Evolutionary conservation across 2,888 invertebrate genomes (phyloP), one percentile per base, ranked within the genome.

Genomic region (Trichacis sp.): DNA sequence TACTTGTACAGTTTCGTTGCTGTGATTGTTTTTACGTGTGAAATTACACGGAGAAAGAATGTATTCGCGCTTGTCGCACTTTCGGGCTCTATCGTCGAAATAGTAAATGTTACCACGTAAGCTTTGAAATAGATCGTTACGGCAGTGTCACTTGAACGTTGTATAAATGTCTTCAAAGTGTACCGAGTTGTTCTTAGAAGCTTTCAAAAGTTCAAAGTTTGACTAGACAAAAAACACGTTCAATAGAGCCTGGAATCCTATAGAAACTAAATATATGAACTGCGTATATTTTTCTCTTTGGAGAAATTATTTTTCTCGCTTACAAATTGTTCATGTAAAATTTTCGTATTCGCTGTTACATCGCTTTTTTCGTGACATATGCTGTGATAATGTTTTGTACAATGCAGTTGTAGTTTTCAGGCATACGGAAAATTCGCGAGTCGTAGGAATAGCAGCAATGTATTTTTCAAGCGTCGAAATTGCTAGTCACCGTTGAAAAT

Each of bases 311-410:
- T n/a, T n/a, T 33, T n/a, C 33, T 33, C 33, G 33, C n/a, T n/a
- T n/a, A n/a, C n/a, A n/a, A n/a, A n/a, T n/a, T n/a, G n/a, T n/a
- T n/a, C n/a, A n/a, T n/a, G 33, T 6, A 11, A 33, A 11, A 40
- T 45, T 45, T 20, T 45, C 45, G n/a, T 36, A 36, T 11, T 36
- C 12, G 36, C 36, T 40, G 40, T 40, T 67, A 47, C 60, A 67
- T 67, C 56, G 59, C 63, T 67, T 56, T 46, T 66, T 67, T 67
- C 47, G 62, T 63, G 62, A 67, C 56, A 67, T 58, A 17, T 62
- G 66, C 66, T 66, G 66, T 66, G 66, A 66, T 66, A 58, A 66
- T 66, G 61, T 61, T 66, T 62, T 66, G 61, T 66, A 66, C 61
- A 45, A 30, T 54, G 58, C 61, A 57, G 50, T 56, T 52, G 40